A percentile compares a stretch with the other conserved stretches of the same genome.
Evolutionary conservation across 2,113 vertebrate species (phyloP).

Genomic region (Pterocles burchelli): DNA sequence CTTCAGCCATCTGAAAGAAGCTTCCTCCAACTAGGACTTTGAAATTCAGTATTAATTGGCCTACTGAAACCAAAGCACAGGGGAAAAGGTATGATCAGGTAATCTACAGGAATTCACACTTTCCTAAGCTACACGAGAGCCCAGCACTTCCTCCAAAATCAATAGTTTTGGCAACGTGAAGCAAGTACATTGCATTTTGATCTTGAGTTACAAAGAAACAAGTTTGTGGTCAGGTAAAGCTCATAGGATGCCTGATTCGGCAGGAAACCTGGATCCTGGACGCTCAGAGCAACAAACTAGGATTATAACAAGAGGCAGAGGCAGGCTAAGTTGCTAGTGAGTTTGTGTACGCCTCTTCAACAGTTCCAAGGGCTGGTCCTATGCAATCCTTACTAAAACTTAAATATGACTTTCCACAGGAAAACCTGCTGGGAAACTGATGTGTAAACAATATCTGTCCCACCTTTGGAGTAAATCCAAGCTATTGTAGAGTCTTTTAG

Average conservation of each 20-base stretch:
- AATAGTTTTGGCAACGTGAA: background rate
- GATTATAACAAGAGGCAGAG: background rate
- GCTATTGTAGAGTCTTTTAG: background rate
- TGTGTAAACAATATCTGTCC: background rate
- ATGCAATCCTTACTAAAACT: background rate
- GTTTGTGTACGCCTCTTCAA: background rate
- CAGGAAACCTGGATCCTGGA: background rate
- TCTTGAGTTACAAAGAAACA: background rate
- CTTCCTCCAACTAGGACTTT: background rate
- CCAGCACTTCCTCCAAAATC: background rate
- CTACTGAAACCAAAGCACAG: background rate
- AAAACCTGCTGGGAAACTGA: background rate
- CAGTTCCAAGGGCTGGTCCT: accelerated
- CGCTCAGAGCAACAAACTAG: background rate
- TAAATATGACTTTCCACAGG: background rate
- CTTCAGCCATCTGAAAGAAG: background rate
- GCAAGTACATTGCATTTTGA: background rate
- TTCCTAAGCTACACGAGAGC: background rate
- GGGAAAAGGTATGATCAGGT: background rate
- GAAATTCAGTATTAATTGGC: background rate
- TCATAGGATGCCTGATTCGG: background rate
- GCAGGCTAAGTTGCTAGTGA: background rate
- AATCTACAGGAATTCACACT: background rate
- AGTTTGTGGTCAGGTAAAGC: background rate
- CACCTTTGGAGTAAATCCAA: background rate